Percentiles rank a stretch among this genome's conserved stretches.
Evolutionary conservation across 2,888 invertebrate genomes (phyloP).

Genomic region (Caenorhabditis japonica): DNA sequence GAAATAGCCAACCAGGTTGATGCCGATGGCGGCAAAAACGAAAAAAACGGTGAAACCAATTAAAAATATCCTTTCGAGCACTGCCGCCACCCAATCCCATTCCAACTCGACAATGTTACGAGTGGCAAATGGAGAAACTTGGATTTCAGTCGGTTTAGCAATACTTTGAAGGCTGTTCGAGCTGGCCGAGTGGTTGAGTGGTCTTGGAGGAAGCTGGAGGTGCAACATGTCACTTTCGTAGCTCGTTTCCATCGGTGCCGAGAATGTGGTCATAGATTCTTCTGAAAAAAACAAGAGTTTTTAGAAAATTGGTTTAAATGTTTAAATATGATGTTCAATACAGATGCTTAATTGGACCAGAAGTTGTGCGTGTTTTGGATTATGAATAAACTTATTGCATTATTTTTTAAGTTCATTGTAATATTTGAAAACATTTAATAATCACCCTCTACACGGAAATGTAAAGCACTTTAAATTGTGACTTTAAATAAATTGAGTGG

Average conservation of each 20-base stretch:
- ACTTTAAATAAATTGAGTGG: too few relatives aligned
- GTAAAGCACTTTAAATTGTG: too few relatives aligned
- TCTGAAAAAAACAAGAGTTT: constrained; percentile 28
- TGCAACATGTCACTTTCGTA: constrained; percentile 33
- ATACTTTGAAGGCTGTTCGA: constrained; percentile 37
- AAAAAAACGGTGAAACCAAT: constrained; percentile 45
- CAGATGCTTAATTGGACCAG: too few relatives aligned
- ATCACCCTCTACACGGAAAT: too few relatives aligned
- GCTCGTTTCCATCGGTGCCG: constrained; percentile 25
- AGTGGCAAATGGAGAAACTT: constrained; percentile 43
- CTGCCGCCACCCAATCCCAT: constrained; percentile 57
- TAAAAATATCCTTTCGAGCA: constrained; percentile 41
- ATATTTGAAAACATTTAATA: too few relatives aligned
- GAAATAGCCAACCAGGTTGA: constrained; percentile 48
- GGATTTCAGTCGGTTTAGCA: constrained; percentile 38
- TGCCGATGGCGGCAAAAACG: constrained; percentile 48
- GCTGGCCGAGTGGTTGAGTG: constrained; percentile 22
- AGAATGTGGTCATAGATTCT: constrained; percentile 37
- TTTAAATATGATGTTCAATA: too few relatives aligned
- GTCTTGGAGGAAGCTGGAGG: background rate
- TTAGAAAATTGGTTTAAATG: background rate
- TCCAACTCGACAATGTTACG: constrained; percentile 50
- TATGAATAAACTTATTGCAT: too few relatives aligned
- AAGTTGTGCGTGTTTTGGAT: too few relatives aligned
- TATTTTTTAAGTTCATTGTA: too few relatives aligned